phyloP scores from a whole-genome alignment of 2,113 vertebrate genomes.

The Festucalex cinctus region DNA sequence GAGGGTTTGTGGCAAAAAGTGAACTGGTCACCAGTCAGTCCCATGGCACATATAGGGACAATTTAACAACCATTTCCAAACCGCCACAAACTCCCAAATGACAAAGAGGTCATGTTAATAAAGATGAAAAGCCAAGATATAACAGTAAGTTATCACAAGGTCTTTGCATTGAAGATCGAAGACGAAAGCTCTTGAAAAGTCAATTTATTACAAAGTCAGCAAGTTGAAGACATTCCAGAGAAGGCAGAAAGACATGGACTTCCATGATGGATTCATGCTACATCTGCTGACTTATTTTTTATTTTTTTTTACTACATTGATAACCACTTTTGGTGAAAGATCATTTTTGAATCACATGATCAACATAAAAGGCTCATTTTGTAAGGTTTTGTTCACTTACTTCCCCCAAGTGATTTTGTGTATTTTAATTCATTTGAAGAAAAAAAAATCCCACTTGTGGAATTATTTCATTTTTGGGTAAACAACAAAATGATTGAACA shows the following conservation, averaged over 20 bases:
- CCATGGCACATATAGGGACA: too few species aligned
- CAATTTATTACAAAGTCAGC: conserved; percentile 75
- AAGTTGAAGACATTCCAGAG: conserved; percentile 62
- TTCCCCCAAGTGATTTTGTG: background rate
- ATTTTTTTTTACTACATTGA: conserved; percentile 11
- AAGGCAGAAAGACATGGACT: conserved; percentile 43
- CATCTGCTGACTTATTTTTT: conserved; percentile 26
- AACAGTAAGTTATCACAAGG: too few species aligned
- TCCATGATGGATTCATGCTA: conserved; percentile 50
- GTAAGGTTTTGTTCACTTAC: background rate
- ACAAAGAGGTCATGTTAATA: too few species aligned
- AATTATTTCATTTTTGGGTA: background rate
- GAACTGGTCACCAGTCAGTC: too few species aligned
- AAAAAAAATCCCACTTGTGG: background rate
- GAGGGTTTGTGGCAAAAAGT: too few species aligned
- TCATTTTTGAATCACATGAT: background rate
- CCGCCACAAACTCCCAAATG: too few species aligned
- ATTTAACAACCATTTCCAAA: too few species aligned
- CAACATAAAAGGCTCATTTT: background rate
- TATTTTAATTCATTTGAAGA: background rate
- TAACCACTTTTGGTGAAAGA: conserved; percentile 5
- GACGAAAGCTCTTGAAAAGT: conserved; percentile 10
- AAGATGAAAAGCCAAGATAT: too few species aligned
- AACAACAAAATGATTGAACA: background rate
- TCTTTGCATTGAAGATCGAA: background rate